These are phyloP conservation scores for Corydoras sp. DNA, from an alignment of 2,113 vertebrate species.

Conservation along the genomic window DNA sequence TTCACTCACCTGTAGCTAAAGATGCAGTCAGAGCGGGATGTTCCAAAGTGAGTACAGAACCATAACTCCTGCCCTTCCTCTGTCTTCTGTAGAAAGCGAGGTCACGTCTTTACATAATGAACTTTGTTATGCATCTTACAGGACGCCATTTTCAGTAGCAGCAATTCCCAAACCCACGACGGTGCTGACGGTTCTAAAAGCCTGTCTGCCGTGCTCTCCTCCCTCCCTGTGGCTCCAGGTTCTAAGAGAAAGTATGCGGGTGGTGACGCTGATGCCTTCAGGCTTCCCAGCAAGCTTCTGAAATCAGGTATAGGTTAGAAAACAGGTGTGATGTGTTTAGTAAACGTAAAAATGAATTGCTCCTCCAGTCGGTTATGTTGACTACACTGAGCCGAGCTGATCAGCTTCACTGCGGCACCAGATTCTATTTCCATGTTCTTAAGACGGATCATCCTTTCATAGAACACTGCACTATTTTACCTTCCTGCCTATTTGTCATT, in stretches of 20 bases:
- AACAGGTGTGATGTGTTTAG: no score
- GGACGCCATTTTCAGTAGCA: conserved; percentile 56
- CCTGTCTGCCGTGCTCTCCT: conserved; percentile 65
- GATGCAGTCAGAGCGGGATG: conserved; percentile 55
- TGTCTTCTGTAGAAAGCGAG: neutral
- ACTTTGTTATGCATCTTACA: conserved; percentile 30
- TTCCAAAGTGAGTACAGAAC: conserved; percentile 66
- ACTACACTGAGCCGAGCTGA: no score
- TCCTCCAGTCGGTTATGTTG: no score
- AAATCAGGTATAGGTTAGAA: conserved; percentile 64
- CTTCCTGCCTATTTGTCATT: no score
- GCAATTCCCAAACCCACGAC: conserved; percentile 46
- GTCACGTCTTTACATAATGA: neutral
- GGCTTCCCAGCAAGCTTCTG: conserved; percentile 67
- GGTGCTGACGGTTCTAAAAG: conserved; percentile 66
- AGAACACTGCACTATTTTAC: no score
- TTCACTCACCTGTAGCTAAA: conserved; percentile 57
- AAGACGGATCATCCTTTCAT: no score
- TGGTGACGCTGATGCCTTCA: conserved; percentile 50
- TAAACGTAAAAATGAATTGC: no score
- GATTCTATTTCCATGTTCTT: no score
- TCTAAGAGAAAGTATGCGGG: conserved; percentile 76
- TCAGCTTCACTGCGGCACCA: no score
- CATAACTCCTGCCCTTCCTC: neutral
- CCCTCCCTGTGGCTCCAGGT: conserved; percentile 57